Base-by-base conservation (phyloP, 2,797 vertebrate genomes). In the Delichon dasypus region DNA sequence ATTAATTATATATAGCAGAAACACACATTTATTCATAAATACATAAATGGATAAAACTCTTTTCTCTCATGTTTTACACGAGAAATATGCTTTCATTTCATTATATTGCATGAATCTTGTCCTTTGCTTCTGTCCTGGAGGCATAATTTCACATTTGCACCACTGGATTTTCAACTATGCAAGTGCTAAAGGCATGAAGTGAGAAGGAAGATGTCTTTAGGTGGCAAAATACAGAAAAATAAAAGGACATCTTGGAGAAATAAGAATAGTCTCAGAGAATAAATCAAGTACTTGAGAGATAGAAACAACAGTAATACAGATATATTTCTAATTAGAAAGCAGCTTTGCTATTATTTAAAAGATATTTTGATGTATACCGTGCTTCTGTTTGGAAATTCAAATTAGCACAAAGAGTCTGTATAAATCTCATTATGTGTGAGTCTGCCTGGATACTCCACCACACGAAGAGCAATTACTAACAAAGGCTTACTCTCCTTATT, bases 401-500 rank as follows among this genome's bases (percentile, higher is more conserved):
- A 65, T 78, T 23, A 32, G 2, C 40, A 29, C 4, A 11, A 11
- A 9, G 30, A 51, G 13, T 20, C 15, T 42, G 4, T 18, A 45
- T 53, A 72, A 88, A 30, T 7, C 9, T 19, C 55, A 6, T 7
- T 22, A 38, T 10, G 23, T 26, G 3, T 42, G 34, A 36, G 4
- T 7, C 34, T 75, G 47, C 57, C 9, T 2, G 22, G 42, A 19
- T 17, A 16, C 62, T 60, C 44, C 26, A 53, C 16, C 16, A 26
- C 5, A 22, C 4, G 32, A 58, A 30, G 18, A 78, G 5, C 7
- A 34, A 15, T 21, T 55, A 9, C 9, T 5, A 55, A 13, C 7
- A 34, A 65, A 44, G 1, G 0, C 4, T 50, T 38, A 3, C 19
- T 50, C 5, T 42, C 17, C 42, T n/a, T 50, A 0, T 3, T 34